A percentile compares a stretch with the other conserved stretches of the same genome.
These are phyloP conservation scores for Caradrina kadenii DNA, from an alignment of 2,888 invertebrate species.

Conservation along the genomic window DNA sequence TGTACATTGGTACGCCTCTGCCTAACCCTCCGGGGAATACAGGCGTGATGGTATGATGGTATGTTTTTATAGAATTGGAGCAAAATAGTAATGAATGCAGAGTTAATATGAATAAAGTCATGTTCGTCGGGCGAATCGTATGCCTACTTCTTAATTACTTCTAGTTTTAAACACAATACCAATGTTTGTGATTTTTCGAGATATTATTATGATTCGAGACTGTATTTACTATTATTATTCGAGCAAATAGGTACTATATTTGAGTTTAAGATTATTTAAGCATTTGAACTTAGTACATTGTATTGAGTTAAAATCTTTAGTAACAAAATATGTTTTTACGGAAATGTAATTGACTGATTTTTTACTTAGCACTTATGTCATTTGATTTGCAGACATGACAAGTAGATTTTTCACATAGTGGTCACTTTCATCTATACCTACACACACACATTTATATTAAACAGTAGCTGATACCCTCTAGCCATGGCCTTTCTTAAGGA, in stretches of 20 bases:
- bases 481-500: too few species aligned
- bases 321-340: conserved; percentile 38
- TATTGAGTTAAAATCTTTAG: conserved; percentile 35
- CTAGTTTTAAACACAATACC: conserved; percentile 55
- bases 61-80: not conserved
- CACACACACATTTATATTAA: too few species aligned
- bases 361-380: conserved; percentile 44
- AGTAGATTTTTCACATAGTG: not conserved
- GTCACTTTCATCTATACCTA: too few species aligned
- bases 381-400: conserved; percentile 48
- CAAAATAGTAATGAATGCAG: not conserved
- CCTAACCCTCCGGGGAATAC: too few species aligned
- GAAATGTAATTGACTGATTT: conserved; percentile 57
- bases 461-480: too few species aligned
- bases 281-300: conserved; percentile 48
- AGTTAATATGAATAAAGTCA: not conserved
- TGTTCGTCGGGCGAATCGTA: conserved; percentile 33
- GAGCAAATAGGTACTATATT: conserved; percentile 35
- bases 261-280: conserved; percentile 47
- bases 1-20: too few species aligned
- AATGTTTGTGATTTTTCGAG: conserved; percentile 64
- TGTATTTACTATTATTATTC: conserved; percentile 74
- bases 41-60: too few species aligned
- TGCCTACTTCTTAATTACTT: conserved; percentile 31
- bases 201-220: conserved; percentile 69